Evolutionary conservation across 2,888 invertebrate genomes (phyloP).

Genomic region (Meiosimyza platycephala): DNA sequence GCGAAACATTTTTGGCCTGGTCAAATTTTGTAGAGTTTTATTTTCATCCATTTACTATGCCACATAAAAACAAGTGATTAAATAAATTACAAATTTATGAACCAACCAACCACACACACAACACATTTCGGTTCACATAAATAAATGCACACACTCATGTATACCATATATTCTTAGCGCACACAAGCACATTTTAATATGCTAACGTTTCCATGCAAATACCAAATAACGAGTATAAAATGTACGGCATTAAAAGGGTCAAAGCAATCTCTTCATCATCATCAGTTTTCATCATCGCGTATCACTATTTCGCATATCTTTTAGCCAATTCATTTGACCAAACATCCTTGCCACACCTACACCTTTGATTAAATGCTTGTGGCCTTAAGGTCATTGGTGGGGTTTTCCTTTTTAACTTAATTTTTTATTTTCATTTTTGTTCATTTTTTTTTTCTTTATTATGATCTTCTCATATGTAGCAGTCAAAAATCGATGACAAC

Average conservation of each 20-base stretch:
- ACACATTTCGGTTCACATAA: neutral
- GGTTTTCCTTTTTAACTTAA: neutral
- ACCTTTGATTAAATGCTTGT: neutral
- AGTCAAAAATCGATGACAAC: neutral
- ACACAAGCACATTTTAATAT: neutral
- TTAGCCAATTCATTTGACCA: neutral
- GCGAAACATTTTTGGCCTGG: too few species aligned
- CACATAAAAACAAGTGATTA: too few species aligned
- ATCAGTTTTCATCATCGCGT: neutral
- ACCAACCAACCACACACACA: too few species aligned
- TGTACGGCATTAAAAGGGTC: slow-evolving; percentile 31
- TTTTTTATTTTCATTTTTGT: slow-evolving; percentile 2
- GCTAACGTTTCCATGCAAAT: neutral
- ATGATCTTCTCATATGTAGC: too few species aligned
- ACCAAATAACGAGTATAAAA: slow-evolving; percentile 7
- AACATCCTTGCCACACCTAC: neutral
- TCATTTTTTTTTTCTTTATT: neutral
- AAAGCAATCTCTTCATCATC: slow-evolving; percentile 36
- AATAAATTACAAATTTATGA: too few species aligned
- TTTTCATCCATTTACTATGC: too few species aligned
- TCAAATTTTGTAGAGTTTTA: too few species aligned
- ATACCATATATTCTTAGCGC: neutral
- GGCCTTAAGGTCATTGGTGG: slow-evolving; percentile 1
- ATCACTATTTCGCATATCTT: neutral
- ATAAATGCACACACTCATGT: neutral